Evolutionary conservation across 2,888 invertebrate species (phyloP).

Genomic region (Nephrotoma guestfalica): DNA sequence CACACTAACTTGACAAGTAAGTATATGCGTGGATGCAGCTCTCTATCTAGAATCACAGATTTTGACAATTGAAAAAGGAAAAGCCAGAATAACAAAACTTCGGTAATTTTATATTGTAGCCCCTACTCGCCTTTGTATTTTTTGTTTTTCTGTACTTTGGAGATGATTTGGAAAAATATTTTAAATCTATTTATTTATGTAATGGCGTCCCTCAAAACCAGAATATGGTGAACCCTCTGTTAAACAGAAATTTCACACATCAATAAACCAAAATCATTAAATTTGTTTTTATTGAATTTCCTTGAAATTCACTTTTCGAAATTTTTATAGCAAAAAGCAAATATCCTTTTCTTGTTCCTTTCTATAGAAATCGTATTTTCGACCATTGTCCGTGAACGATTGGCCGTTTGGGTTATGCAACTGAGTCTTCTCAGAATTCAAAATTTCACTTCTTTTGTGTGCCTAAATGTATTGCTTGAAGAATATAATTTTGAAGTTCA

Average conservation of each 20-base stretch:
- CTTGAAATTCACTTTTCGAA: neutral
- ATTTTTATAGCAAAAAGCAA: neutral
- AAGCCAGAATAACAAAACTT: too few species aligned
- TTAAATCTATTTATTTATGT: too few species aligned
- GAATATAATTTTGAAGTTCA: neutral
- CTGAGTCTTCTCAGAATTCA: neutral
- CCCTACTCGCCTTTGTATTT: too few species aligned
- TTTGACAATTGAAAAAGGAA: too few species aligned
- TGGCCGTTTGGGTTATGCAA: neutral
- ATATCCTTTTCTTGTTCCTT: neutral
- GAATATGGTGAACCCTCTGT: neutral
- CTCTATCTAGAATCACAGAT: too few species aligned
- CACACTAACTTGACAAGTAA: too few species aligned
- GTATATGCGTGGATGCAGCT: too few species aligned
- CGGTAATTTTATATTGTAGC: too few species aligned
- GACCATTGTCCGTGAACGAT: neutral
- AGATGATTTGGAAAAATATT: too few species aligned
- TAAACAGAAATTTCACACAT: neutral
- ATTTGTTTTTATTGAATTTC: neutral
- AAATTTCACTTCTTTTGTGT: neutral
- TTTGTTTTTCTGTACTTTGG: too few species aligned
- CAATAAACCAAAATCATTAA: neutral
- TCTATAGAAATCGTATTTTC: neutral
- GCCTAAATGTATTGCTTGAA: neutral
- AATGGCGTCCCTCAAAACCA: too few species aligned